Percentiles rank a stretch among this genome's conserved stretches.
phyloP scores from a whole-genome alignment of 2,797 vertebrate species.

The Tokudaia tokunoshimensis region DNA sequence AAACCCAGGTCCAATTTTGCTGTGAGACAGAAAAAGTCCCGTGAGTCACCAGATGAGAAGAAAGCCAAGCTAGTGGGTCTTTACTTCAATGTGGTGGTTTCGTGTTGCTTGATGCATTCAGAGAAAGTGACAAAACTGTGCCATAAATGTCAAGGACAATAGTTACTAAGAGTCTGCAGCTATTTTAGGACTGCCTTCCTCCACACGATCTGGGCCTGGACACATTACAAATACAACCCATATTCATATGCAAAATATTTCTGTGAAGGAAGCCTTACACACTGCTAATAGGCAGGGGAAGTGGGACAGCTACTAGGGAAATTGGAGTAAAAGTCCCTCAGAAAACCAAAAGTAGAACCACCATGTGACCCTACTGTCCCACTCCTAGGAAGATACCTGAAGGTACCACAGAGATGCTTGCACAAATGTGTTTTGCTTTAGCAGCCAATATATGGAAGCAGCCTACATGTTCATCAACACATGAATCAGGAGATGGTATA shows the following conservation, averaged over 20 bases:
- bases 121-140: constrained; percentile 56
- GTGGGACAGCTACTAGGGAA: background rate
- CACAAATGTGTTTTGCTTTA: background rate
- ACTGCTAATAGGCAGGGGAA: background rate
- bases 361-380: background rate
- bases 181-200: constrained; percentile 24
- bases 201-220: background rate
- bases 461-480: background rate
- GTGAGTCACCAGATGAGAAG: constrained; percentile 66
- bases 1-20: constrained; percentile 21
- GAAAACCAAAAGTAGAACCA: background rate
- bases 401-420: background rate
- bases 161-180: background rate
- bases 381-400: background rate
- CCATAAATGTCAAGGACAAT: constrained; percentile 21
- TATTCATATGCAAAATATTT: constrained; percentile 33
- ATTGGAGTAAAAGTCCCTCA: background rate
- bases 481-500: background rate
- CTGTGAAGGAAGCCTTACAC: background rate
- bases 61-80: constrained; percentile 41
- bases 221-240: background rate
- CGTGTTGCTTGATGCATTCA: constrained; percentile 31
- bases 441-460: background rate
- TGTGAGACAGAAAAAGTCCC: constrained; percentile 38
- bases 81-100: background rate